Conservation (phyloP, 2,797 vertebrate genomes). For the Parotocinclus haroldoi region DNA sequence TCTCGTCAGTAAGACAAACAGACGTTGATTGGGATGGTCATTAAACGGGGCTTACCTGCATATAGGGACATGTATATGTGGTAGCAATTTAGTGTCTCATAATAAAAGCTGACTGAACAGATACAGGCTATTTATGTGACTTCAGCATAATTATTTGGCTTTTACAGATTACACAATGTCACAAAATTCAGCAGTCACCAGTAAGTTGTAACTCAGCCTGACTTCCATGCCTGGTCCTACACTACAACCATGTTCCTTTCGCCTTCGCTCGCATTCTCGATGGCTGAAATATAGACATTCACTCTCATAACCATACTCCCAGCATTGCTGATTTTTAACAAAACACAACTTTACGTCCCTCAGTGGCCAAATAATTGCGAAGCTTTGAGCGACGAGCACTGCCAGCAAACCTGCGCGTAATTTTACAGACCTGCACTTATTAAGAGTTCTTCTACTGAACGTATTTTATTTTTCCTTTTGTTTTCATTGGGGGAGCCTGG, state of each 20-base stretch:
- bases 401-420: slow-evolving; percentile 35
- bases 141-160: too few species aligned
- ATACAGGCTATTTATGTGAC: too few species aligned
- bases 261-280: slow-evolving; percentile 5
- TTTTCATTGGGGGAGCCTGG: slow-evolving; percentile 36
- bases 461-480: slow-evolving; percentile 35
- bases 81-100: too few species aligned
- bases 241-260: not conserved
- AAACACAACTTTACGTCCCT: slow-evolving; percentile 33
- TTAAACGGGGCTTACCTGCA: too few species aligned
- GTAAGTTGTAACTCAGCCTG: not conserved
- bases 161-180: too few species aligned
- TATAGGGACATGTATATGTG: too few species aligned
- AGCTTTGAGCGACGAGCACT: slow-evolving; percentile 20
- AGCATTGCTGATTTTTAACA: slow-evolving; percentile 31
- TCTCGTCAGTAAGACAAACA: too few species aligned
- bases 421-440: slow-evolving; percentile 50
- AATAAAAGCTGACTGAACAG: too few species aligned
- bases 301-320: slow-evolving; percentile 12
- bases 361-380: slow-evolving; percentile 17
- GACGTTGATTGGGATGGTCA: too few species aligned
- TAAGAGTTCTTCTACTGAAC: slow-evolving; percentile 37
- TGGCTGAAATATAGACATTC: slow-evolving; percentile 23
- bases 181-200: not conserved
- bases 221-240: not conserved